These are phyloP conservation scores for Ormyrus labotus DNA, from an alignment of 2,888 invertebrate genomes.

Conservation along the genomic window DNA sequence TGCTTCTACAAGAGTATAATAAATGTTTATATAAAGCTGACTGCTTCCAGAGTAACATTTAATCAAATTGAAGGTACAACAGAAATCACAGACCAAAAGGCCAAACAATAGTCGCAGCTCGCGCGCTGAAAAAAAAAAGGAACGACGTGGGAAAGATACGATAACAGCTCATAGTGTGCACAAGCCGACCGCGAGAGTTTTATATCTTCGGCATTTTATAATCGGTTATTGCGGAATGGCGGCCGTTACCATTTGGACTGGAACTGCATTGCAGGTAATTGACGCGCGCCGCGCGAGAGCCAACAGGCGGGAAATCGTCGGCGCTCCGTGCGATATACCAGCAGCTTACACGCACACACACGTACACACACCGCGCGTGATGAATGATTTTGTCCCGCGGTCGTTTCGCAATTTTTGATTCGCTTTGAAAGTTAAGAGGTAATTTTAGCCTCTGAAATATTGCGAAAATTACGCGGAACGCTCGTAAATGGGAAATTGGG, in stretches of 20 bases:
- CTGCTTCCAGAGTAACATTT: too few relatives aligned
- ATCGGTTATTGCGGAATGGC: constrained; percentile 46
- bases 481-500: constrained; percentile 51
- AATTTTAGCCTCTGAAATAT: constrained; percentile 50
- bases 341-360: neutral
- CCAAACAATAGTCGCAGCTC: neutral
- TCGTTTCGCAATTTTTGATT: constrained; percentile 51
- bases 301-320: constrained; percentile 31
- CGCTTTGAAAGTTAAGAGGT: constrained; percentile 42
- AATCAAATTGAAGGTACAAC: neutral
- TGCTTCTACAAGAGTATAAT: too few relatives aligned
- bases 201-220: constrained; percentile 54
- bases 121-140: neutral
- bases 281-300: constrained; percentile 22
- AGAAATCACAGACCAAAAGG: neutral
- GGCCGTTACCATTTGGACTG: constrained; percentile 19
- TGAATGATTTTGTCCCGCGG: constrained; percentile 52
- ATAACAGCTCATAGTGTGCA: too few relatives aligned
- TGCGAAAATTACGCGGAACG: constrained; percentile 46
- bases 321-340: constrained; percentile 29
- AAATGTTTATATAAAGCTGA: too few relatives aligned
- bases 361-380: constrained; percentile 20
- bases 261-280: constrained; percentile 36
- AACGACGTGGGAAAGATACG: neutral
- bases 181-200: neutral